These are phyloP conservation scores for Zaprionus nigranus DNA, from an alignment of 1,140 invertebrate genomes.

Conservation along the genomic window DNA sequence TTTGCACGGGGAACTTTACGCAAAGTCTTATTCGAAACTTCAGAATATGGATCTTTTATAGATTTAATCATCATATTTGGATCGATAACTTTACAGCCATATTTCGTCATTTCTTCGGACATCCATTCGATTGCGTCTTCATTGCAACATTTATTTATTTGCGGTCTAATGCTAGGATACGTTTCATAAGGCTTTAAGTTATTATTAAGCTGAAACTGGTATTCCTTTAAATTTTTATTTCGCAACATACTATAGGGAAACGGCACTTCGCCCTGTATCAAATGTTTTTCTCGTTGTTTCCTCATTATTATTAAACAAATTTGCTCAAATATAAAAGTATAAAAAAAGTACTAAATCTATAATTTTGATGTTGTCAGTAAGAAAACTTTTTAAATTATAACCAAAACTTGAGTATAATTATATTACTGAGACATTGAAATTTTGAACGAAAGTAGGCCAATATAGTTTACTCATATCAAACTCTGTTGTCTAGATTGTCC, in stretches of 20 bases:
- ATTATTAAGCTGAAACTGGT: not conserved
- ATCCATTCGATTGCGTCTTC: conserved; percentile 5
- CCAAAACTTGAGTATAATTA: not conserved
- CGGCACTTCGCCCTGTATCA: not conserved
- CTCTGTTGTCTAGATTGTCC: no score
- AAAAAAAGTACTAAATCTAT: not conserved
- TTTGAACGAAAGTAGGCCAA: not conserved
- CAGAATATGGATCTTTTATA: not conserved
- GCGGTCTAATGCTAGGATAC: conserved; percentile 50
- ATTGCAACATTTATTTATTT: conserved; percentile 36
- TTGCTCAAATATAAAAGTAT: not conserved
- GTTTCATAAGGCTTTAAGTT: conserved; percentile 17
- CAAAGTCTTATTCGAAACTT: not conserved
- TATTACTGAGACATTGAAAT: not conserved
- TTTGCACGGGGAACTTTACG: not conserved
- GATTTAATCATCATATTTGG: not conserved
- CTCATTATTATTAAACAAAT: not conserved
- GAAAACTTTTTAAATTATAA: not conserved
- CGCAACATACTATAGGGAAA: conserved; percentile 45
- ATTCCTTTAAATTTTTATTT: conserved; percentile 46
- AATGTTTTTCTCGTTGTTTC: not conserved
- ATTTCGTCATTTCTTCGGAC: conserved; percentile 22
- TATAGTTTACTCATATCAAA: no score
- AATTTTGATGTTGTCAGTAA: not conserved
- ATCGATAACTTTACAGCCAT: conserved; percentile 19